Evolutionary conservation across 2,113 vertebrate species (phyloP).

Genomic region (Pholis gunnellus): DNA sequence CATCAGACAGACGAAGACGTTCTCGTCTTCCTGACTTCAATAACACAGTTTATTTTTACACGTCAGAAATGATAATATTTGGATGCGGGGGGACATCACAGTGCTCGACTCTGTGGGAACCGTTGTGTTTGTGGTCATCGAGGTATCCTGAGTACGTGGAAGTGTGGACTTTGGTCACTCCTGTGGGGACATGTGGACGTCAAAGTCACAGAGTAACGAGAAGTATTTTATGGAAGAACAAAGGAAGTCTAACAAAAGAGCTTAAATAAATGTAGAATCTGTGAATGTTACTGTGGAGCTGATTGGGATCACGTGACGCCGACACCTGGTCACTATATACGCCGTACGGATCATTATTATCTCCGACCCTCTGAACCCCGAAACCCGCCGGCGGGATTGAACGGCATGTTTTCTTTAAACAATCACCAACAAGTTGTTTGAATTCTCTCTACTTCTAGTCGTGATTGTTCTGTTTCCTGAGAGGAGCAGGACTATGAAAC

Average conservation of each 20-base stretch:
- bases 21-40: slow-evolving; percentile 22
- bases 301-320: too few relatives aligned
- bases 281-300: neutral
- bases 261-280: neutral
- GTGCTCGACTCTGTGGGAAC: neutral
- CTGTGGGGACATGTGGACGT: neutral
- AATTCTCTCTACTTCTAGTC: too few relatives aligned
- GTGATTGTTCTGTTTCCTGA: too few relatives aligned
- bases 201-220: rapidly evolving
- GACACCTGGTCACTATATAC: too few relatives aligned
- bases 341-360: too few relatives aligned
- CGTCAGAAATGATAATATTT: slow-evolving; percentile 26
- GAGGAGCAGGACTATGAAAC: too few relatives aligned
- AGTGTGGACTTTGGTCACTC: neutral
- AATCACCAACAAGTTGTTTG: too few relatives aligned
- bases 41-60: slow-evolving; percentile 48
- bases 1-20: neutral
- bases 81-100: neutral
- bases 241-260: neutral
- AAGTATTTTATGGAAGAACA: neutral
- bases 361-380: too few relatives aligned
- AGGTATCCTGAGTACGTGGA: slow-evolving; percentile 31
- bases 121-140: slow-evolving; percentile 7
- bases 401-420: too few relatives aligned
- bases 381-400: too few relatives aligned